Evolutionary conservation across 2,797 vertebrate species (phyloP).

Genomic region (Sebastes glaucus): DNA sequence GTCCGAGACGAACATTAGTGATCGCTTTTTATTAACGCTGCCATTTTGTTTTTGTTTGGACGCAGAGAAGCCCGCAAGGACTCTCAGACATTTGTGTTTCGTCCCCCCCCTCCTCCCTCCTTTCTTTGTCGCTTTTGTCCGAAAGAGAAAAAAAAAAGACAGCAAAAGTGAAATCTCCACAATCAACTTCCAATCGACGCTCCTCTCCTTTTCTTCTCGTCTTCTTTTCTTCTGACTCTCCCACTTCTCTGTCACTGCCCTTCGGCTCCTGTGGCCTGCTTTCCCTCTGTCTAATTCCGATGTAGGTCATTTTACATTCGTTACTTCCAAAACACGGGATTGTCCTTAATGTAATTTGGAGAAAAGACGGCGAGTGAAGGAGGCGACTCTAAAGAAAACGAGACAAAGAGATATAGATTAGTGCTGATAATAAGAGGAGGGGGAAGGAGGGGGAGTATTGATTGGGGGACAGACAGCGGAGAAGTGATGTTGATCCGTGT

Average conservation of each 20-base stretch:
- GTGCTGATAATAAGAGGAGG: constrained; percentile 87
- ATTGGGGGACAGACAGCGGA: constrained; percentile 81
- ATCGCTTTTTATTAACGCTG: constrained; percentile 92
- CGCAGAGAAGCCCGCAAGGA: constrained; percentile 85
- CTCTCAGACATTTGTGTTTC: constrained; percentile 81
- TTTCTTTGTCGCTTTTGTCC: constrained; percentile 82
- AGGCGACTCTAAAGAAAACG: constrained; percentile 87
- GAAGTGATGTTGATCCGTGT: constrained; percentile 93
- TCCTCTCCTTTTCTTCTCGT: constrained; percentile 49
- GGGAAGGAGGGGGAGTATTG: constrained; percentile 91
- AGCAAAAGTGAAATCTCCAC: constrained; percentile 87
- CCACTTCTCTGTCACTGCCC: constrained; percentile 47
- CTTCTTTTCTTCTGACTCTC: constrained; percentile 38
- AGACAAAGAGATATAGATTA: constrained; percentile 99
- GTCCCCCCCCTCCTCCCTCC: background rate
- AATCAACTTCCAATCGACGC: constrained; percentile 87
- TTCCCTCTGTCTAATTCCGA: constrained; percentile 84
- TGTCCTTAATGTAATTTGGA: constrained; percentile 87
- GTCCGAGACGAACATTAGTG: constrained; percentile 89
- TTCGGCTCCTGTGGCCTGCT: constrained; percentile 64
- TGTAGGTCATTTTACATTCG: constrained; percentile 89
- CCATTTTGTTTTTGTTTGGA: constrained; percentile 85
- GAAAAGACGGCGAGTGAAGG: constrained; percentile 75
- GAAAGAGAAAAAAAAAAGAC: constrained; percentile 69
- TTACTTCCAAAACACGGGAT: constrained; percentile 81